A percentile compares a stretch with the other conserved stretches of the same genome.
Conservation (phyloP, 2,888 invertebrate genomes). For the Epiblema foenella region DNA sequence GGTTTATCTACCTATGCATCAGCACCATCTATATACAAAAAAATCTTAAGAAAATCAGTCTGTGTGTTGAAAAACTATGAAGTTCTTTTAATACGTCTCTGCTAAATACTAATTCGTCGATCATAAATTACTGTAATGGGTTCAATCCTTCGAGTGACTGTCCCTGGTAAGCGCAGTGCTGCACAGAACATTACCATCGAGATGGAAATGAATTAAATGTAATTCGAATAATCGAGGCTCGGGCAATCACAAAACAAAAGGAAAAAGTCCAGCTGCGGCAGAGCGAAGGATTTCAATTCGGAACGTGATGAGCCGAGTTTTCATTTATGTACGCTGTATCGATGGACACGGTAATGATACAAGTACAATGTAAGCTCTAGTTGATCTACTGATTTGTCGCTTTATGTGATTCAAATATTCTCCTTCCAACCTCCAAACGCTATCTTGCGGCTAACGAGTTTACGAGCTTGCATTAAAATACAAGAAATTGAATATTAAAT, state of each 20-base stretch:
- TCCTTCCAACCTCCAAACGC: not conserved
- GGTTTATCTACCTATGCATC: too few relatives aligned
- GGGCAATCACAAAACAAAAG: slow-evolving; percentile 81
- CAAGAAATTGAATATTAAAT: slow-evolving; percentile 20
- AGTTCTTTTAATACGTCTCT: not conserved
- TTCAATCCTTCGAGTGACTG: slow-evolving; percentile 51
- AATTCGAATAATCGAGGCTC: slow-evolving; percentile 83
- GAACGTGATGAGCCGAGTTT: slow-evolving; percentile 84
- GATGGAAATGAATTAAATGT: slow-evolving; percentile 83
- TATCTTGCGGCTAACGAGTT: slow-evolving; percentile 10
- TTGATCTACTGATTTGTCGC: slow-evolving; percentile 36
- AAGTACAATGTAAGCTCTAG: slow-evolving; percentile 44
- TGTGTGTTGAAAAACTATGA: not conserved
- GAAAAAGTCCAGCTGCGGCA: slow-evolving; percentile 75
- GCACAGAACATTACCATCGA: slow-evolving; percentile 68
- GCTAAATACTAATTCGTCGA: slow-evolving; percentile 9
- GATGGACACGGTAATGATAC: slow-evolving; percentile 64
- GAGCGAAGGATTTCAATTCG: slow-evolving; percentile 83
- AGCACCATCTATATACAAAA: not conserved
- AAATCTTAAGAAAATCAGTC: not conserved
- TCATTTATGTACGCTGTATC: slow-evolving; percentile 72
- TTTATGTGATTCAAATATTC: slow-evolving; percentile 16
- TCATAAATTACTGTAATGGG: slow-evolving; percentile 37
- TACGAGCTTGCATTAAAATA: slow-evolving; percentile 22
- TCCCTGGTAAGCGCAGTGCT: slow-evolving; percentile 51